phyloP scores from a whole-genome alignment of 2,797 vertebrate species.

The Megaceryle alcyon region DNA sequence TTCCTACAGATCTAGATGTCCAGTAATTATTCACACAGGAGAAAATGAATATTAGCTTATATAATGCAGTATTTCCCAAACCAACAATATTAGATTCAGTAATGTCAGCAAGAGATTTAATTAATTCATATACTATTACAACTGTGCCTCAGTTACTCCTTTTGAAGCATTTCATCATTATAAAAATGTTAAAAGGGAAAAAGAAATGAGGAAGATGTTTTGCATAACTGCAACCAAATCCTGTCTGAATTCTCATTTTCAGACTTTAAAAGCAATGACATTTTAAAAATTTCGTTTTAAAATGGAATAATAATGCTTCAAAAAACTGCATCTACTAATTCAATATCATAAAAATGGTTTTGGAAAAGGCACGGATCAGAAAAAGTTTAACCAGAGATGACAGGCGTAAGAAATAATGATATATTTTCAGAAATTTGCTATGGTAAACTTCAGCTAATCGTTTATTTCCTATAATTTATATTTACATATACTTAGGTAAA shows the following conservation, averaged over 20 bases:
- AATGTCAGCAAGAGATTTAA: not conserved
- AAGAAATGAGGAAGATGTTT: not conserved
- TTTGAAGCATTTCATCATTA: constrained; percentile 18
- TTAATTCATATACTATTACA: constrained; percentile 29
- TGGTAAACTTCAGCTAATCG: not conserved
- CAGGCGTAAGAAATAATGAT: not conserved
- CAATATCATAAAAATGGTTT: not conserved
- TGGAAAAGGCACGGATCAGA: not conserved
- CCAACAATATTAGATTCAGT: constrained; percentile 21
- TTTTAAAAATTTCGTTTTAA: constrained; percentile 5
- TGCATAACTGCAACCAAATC: not conserved
- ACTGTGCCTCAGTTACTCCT: not conserved
- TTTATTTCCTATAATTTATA: not conserved
- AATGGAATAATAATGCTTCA: not conserved
- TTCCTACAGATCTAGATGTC: not conserved
- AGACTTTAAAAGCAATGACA: constrained; percentile 11
- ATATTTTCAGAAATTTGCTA: not conserved
- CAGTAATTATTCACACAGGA: not conserved
- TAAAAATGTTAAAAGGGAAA: not conserved
- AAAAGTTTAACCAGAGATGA: not conserved
- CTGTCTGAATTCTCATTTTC: constrained; percentile 23
- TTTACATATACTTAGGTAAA: not conserved
- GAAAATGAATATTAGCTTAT: not conserved
- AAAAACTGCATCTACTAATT: not conserved
- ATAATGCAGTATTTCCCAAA: constrained; percentile 22